These are phyloP conservation scores for Pachypanchax playfairii DNA, from an alignment of 2,113 vertebrate species.

Conservation along the genomic window DNA sequence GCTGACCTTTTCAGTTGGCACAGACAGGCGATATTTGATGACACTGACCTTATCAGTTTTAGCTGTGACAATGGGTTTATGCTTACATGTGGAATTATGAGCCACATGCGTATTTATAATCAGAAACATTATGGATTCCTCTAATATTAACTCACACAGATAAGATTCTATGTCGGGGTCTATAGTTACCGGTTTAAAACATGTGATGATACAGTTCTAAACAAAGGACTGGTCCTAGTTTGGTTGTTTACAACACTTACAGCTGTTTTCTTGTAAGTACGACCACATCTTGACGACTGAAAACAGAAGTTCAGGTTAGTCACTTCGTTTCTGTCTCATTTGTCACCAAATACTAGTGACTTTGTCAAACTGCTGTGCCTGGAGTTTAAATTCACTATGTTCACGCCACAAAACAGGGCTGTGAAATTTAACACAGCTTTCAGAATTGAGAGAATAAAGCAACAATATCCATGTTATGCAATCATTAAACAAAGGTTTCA, in stretches of 20 bases:
- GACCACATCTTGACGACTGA: background rate
- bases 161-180: no score
- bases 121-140: no score
- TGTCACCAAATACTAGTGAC: background rate
- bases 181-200: no score
- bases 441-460: background rate
- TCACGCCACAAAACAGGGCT: accelerated
- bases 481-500: conserved; percentile 1
- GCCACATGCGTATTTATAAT: no score
- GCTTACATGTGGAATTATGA: background rate
- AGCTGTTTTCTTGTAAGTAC: background rate
- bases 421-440: background rate
- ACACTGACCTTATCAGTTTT: background rate
- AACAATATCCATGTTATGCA: conserved; percentile 1
- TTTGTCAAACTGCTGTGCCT: no score
- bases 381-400: background rate
- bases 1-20: no score
- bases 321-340: conserved; percentile 7
- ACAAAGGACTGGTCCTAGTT: no score
- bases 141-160: no score
- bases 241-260: background rate
- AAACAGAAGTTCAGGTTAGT: conserved; percentile 14
- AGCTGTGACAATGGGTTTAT: background rate
- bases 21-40: background rate
- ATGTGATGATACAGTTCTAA: no score